Percentiles rank a stretch among this genome's conserved stretches.
These are phyloP conservation scores for Ceratosolen fusciceps DNA, from an alignment of 1,140 invertebrate genomes.

Conservation along the genomic window DNA sequence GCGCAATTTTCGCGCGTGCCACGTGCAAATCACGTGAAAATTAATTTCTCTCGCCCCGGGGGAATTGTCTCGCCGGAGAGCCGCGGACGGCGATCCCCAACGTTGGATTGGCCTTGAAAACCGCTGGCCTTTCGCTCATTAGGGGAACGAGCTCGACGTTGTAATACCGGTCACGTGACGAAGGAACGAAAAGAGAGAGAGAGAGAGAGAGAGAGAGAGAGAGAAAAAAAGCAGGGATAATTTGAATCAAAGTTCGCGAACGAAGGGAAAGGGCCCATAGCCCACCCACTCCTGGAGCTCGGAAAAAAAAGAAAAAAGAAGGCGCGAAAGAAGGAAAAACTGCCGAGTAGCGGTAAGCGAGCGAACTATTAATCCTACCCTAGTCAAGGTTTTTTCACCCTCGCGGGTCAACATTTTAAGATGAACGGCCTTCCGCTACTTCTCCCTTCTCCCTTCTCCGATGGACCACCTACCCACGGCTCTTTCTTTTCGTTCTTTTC, in stretches of 20 bases:
- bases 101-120: neutral
- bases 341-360: too few species aligned
- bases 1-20: constrained; percentile 32
- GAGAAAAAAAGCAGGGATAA: too few species aligned
- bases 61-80: neutral
- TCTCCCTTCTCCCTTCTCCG: constrained; percentile 20
- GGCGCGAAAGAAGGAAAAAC: neutral
- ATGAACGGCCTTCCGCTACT: neutral
- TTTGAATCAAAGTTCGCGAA: too few species aligned
- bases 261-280: too few species aligned
- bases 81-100: neutral
- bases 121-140: neutral
- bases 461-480: too few species aligned
- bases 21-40: constrained; percentile 52
- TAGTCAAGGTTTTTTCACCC: constrained; percentile 28
- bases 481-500: neutral
- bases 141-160: too few species aligned
- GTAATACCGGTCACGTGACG: too few species aligned
- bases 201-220: too few species aligned
- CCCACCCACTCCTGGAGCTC: too few species aligned
- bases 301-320: too few species aligned
- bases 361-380: constrained; percentile 23
- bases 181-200: too few species aligned
- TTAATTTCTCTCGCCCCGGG: constrained; percentile 61
- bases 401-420: neutral